Percentiles rank a stretch among this genome's conserved stretches.
phyloP scores from a whole-genome alignment of 1,140 invertebrate genomes.

The Ips nitidus region DNA sequence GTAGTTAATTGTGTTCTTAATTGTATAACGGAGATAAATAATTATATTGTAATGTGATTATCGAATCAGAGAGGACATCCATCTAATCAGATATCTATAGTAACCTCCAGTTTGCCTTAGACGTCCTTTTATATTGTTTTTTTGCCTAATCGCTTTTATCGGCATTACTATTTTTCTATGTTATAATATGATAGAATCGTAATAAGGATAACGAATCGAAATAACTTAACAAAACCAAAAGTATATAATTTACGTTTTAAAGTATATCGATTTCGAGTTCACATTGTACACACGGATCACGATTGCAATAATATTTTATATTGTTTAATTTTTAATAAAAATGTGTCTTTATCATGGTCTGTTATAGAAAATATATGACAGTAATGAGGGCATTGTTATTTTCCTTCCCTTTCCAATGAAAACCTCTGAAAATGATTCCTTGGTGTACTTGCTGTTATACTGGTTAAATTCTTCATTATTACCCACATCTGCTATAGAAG shows the following conservation, averaged over 20 bases:
- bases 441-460: too few relatives aligned
- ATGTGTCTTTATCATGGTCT: slow-evolving; percentile 20
- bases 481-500: too few relatives aligned
- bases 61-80: too few relatives aligned
- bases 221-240: not conserved
- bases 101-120: slow-evolving; percentile 1
- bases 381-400: slow-evolving; percentile 2
- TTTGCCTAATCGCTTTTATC: slow-evolving; percentile 10
- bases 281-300: slow-evolving; percentile 12
- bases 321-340: slow-evolving; percentile 8
- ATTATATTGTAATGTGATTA: slow-evolving; percentile 7
- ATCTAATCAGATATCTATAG: not conserved
- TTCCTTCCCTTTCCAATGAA: not conserved
- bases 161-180: slow-evolving; percentile 18
- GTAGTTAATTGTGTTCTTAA: slow-evolving; percentile 25
- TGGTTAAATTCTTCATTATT: too few relatives aligned
- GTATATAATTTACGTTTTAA: slow-evolving; percentile 8
- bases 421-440: too few relatives aligned
- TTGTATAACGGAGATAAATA: slow-evolving; percentile 12
- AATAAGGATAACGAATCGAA: slow-evolving; percentile 15
- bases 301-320: slow-evolving; percentile 20
- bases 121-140: slow-evolving; percentile 6
- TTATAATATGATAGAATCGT: not conserved
- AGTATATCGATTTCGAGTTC: slow-evolving; percentile 11
- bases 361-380: slow-evolving; percentile 22